Percentiles rank a stretch among this genome's conserved stretches.
phyloP scores from a whole-genome alignment of 2,113 vertebrate genomes.

The Hippocampus barbouri region DNA sequence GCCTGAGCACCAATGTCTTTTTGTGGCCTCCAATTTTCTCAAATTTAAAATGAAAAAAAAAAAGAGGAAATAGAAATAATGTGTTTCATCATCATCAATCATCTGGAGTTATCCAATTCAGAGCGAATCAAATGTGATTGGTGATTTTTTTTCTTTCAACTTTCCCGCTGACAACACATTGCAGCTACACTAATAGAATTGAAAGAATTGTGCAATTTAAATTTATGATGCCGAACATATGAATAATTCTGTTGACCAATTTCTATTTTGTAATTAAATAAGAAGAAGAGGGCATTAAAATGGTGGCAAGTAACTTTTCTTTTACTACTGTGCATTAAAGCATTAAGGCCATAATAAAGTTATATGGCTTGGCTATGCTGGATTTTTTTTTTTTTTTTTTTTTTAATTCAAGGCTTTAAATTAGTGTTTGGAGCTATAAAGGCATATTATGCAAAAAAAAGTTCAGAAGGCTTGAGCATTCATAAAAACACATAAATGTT shows the following conservation, averaged over 20 bases:
- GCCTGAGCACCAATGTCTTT: background rate
- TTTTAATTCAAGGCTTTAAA: conserved; percentile 54
- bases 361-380: conserved; percentile 36
- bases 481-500: conserved; percentile 10
- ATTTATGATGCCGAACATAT: background rate
- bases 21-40: background rate
- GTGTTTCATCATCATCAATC: background rate
- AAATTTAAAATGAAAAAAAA: background rate
- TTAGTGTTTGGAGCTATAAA: conserved; percentile 36
- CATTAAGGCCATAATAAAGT: conserved; percentile 47
- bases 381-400: background rate
- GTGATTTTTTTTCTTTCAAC: background rate
- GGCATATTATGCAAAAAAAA: conserved; percentile 27
- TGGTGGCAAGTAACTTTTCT: conserved; percentile 35
- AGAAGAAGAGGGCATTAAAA: conserved; percentile 38
- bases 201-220: background rate
- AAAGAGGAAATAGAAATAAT: background rate
- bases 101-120: too few relatives aligned
- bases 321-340: conserved; percentile 44
- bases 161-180: background rate
- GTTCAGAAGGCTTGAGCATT: conserved; percentile 17
- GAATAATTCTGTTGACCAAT: conserved; percentile 21
- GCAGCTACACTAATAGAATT: background rate
- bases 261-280: conserved; percentile 42
- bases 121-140: background rate